Evolutionary conservation across 2,797 vertebrate genomes (phyloP), one percentile per base, ranked within the genome.

Genomic region (Syngnathus acus): DNA sequence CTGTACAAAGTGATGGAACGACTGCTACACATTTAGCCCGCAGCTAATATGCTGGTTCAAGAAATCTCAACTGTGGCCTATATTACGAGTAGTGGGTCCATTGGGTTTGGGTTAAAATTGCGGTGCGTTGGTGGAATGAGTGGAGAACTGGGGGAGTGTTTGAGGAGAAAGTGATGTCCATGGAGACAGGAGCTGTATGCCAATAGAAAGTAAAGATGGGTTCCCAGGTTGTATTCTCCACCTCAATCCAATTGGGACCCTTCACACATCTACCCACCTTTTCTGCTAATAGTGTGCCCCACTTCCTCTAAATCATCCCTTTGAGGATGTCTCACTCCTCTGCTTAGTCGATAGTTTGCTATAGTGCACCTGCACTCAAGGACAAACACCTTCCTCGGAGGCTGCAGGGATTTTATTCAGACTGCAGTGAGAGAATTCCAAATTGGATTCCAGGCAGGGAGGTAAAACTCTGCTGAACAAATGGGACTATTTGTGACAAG

Each of bases 331-430:
- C 69, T 74, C 47, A 42, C 10, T 37, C 37, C 47, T 48, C 53
- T 0, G 9, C 66, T 64, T 67, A 67, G 58, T 5, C 47, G 66
- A 69, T 58, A 42, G 61, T 78, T 76, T 77, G 75, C 57, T 68
- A 67, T 74, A 62, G 68, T 67, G 59, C 71, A 78, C 70, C 71
- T 75, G 68, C 69, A 74, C 57, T 77, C 69, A 83, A 82, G 76
- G 78, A 76, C 81, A 80, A 77, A 78, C 73, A 65, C 66, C 17
- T 64, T 71, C 65, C 21, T 62, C 66, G 70, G 64, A 72, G 74
- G 72, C 74, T 68, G 72, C 68, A 72, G 78, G 74, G 70, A 75
- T 75, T 58, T 65, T 75, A 67, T 79, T 81, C 68, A 64, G 71
- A 66, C 77, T 65, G 78, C 79, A 80, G 76, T 61, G 23, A 32